Conservation (phyloP, 2,113 vertebrate species). For the Callorhinus ursinus region DNA sequence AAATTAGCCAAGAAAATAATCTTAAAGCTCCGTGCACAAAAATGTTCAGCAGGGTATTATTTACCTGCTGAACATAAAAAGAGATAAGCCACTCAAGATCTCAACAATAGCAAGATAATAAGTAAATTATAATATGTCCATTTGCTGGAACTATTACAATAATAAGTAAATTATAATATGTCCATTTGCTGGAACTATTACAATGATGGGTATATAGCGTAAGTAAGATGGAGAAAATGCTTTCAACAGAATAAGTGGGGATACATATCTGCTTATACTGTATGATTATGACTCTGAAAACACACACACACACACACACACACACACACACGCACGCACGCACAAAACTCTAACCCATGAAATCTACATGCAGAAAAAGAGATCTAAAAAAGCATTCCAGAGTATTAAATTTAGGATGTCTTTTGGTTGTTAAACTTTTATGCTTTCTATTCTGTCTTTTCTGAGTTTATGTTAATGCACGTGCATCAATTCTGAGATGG, state of each 20-base stretch:
- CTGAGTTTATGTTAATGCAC: neutral
- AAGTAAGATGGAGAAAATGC: neutral
- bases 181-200: conserved; percentile 7
- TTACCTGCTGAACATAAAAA: neutral
- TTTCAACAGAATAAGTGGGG: neutral
- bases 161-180: neutral
- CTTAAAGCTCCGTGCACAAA: neutral
- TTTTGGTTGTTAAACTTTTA: neutral
- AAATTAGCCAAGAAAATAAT: conserved; percentile 48
- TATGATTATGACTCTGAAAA: neutral
- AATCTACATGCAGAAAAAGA: neutral
- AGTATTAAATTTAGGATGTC: neutral
- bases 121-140: neutral
- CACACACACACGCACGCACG: neutral
- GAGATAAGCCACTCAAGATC: neutral
- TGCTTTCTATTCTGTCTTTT: neutral
- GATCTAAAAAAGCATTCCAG: neutral
- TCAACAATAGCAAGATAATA: neutral
- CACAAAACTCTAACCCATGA: neutral
- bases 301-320: neutral
- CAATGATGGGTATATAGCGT: neutral
- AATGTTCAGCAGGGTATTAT: conserved; percentile 8
- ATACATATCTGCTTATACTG: neutral
- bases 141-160: no score
- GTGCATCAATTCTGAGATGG: neutral